A percentile compares a stretch with the other conserved stretches of the same genome.
Conservation (phyloP, 1,140 invertebrate species). For the Aphis gossypii region DNA sequence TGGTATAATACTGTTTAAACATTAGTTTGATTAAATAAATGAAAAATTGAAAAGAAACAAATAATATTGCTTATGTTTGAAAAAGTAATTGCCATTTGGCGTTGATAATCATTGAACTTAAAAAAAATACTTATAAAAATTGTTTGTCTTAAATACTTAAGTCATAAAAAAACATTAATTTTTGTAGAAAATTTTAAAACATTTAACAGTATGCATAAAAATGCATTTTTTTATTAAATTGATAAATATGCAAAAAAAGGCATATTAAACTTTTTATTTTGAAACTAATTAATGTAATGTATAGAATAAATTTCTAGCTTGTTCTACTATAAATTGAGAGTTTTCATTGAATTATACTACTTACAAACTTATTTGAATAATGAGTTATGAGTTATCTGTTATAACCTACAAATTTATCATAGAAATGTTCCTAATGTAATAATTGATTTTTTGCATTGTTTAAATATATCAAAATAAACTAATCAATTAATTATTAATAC, state of each 20-base stretch:
- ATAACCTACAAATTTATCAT: neutral
- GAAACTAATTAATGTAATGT: neutral
- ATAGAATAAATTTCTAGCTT: neutral
- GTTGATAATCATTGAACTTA: too few species aligned
- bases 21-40: too few species aligned
- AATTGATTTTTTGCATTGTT: neutral
- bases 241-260: neutral
- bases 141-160: too few species aligned
- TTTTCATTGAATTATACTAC: neutral
- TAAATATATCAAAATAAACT: neutral
- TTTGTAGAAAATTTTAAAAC: too few species aligned
- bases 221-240: neutral
- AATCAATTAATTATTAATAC: neutral
- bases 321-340: neutral
- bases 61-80: too few species aligned
- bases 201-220: too few species aligned
- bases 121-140: too few species aligned
- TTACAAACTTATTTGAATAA: neutral
- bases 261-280: neutral
- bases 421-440: neutral
- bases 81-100: too few species aligned
- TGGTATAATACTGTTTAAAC: too few species aligned
- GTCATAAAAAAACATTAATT: too few species aligned
- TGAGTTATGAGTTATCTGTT: neutral
- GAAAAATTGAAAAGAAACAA: too few species aligned